Percentiles rank a stretch among this genome's conserved stretches.
Evolutionary conservation across 2,113 vertebrate species (phyloP).

Genomic region (Centropristis striata): DNA sequence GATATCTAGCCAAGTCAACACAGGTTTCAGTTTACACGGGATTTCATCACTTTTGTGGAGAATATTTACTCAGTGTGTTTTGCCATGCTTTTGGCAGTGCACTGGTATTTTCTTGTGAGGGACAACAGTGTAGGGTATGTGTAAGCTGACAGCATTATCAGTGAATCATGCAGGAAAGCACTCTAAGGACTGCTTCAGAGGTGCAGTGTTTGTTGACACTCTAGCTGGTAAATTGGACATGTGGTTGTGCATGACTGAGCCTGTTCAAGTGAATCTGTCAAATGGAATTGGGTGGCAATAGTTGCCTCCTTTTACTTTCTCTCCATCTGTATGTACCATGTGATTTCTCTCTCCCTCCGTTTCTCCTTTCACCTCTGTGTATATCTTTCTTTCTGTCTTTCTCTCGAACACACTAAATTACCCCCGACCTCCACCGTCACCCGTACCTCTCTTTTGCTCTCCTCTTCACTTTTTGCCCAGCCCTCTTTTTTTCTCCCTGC

Average conservation of each 20-base stretch:
- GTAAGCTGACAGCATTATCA: slow-evolving; percentile 59
- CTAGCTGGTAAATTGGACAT: slow-evolving; percentile 74
- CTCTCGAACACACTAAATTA: slow-evolving; percentile 55
- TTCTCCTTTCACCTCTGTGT: slow-evolving; percentile 17
- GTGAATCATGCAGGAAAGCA: slow-evolving; percentile 51
- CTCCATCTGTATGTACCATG: slow-evolving; percentile 29
- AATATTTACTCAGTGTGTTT: slow-evolving; percentile 54
- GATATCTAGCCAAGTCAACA: slow-evolving; percentile 41
- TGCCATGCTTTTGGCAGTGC: slow-evolving; percentile 40
- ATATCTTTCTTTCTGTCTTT: slow-evolving; percentile 30
- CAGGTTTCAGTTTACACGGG: slow-evolving; percentile 47
- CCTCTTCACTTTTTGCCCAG: slow-evolving; percentile 50
- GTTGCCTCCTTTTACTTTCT: slow-evolving; percentile 52
- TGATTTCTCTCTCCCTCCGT: slow-evolving; percentile 11
- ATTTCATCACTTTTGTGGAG: slow-evolving; percentile 64
- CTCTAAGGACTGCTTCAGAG: slow-evolving; percentile 55
- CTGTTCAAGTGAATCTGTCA: slow-evolving; percentile 69
- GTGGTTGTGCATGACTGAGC: slow-evolving; percentile 71
- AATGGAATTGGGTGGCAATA: slow-evolving; percentile 64
- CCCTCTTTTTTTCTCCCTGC: slow-evolving; percentile 28
- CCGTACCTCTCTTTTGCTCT: slow-evolving; percentile 50
- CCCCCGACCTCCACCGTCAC: slow-evolving; percentile 42
- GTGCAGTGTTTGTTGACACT: slow-evolving; percentile 72
- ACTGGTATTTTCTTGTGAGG: slow-evolving; percentile 59
- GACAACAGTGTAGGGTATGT: slow-evolving; percentile 46